Base-by-base conservation (phyloP, 1,140 invertebrate species). In the Wasmannia auropunctata region DNA sequence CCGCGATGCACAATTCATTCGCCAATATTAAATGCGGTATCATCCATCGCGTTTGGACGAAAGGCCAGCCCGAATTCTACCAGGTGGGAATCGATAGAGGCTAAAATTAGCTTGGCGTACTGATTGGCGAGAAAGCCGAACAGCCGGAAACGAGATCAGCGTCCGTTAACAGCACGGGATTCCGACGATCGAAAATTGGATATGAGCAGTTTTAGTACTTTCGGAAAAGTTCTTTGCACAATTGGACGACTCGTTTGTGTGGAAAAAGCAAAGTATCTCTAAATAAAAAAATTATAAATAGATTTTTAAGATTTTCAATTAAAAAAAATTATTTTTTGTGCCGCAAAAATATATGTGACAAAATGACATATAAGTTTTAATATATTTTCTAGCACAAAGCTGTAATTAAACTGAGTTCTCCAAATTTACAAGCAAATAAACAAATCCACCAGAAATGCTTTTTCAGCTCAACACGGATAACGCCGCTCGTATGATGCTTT, bases 91-190 rank as follows among this genome's bases (percentile, higher is more conserved):
- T 87, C 86, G 86, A 87, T 87, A 85, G 43, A 85, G 49, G 83
- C 83, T 87, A 87, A 87, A 87, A 80, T 85, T 85, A 85, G 86
- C 75, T 60, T 85, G 51, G 54, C 72, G 81, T 74, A 85, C 81
- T 79, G 83, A 85, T 87, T 76, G 86, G 83, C 37, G 86, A 76
- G 72, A 62, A 75, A 85, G 62, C 80, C 28, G 70, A 76, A 76
- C 72, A 85, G 51, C 28, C 86, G 86, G 86, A 77, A 87, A 87
- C 86, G 60, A 85, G 80, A 87, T 63, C 67, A 83, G 67, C 37
- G 67, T 81, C 51, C 63, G 79, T 58, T 58, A 83, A 72, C 67
- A 72, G 67, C 51, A 28, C 51, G 28, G n/a, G 37, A 72, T 83
- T 58, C 28, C 37, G 25, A 72, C 51, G 67, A 72, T 83, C 79